phyloP scores from a whole-genome alignment of 2,797 vertebrate genomes.

The Phrynocephalus guinanensis region DNA sequence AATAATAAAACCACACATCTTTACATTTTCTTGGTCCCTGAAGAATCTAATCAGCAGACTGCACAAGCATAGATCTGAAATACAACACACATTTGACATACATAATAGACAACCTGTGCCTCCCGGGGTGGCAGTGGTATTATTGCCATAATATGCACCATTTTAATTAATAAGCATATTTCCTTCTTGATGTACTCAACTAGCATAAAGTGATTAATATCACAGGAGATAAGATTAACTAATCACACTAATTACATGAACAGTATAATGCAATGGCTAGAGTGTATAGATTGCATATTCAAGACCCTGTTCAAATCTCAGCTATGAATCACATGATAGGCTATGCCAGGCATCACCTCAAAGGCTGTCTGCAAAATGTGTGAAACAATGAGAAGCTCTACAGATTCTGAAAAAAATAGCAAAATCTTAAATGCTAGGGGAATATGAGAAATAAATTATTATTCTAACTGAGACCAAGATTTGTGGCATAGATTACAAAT shows the following conservation, averaged over 20 bases:
- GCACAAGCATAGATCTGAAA: not conserved
- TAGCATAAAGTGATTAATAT: conserved; percentile 21
- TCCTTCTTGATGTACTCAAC: conserved; percentile 17
- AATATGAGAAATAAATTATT: not conserved
- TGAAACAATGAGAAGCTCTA: not conserved
- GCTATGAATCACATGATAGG: not conserved
- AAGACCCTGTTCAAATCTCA: conserved; percentile 8
- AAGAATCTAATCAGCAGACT: not conserved
- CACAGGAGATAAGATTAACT: conserved; percentile 12
- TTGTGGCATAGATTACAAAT: not conserved
- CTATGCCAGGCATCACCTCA: not conserved
- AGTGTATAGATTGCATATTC: conserved; percentile 14
- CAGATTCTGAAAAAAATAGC: not conserved
- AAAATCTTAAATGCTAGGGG: not conserved
- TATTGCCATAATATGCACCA: conserved; percentile 7
- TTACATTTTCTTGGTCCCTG: not conserved
- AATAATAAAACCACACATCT: not conserved
- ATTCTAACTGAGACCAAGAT: not conserved
- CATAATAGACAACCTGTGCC: not conserved
- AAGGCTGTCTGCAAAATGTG: not conserved
- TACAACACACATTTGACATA: not conserved
- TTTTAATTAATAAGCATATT: conserved; percentile 20
- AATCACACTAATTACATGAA: conserved; percentile 30
- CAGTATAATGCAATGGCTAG: conserved; percentile 3
- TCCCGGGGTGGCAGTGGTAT: not conserved